Evolutionary conservation across 2,797 vertebrate genomes (phyloP).

Genomic region (Alca torda): DNA sequence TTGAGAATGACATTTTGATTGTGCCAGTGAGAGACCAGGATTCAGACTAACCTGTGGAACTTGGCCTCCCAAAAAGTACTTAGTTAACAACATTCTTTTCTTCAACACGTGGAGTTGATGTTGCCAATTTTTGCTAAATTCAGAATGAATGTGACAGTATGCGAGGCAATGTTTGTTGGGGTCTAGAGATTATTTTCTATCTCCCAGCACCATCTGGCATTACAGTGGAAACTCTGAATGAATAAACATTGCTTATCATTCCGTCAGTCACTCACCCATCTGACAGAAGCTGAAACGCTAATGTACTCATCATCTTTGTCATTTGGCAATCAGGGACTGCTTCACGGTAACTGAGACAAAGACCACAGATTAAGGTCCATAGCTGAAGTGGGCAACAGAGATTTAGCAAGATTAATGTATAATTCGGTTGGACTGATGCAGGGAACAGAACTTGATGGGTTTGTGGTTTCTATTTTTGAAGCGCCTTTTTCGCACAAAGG

Average conservation of each 20-base stretch:
- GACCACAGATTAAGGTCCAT: neutral
- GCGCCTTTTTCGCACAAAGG: neutral
- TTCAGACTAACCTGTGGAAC: neutral
- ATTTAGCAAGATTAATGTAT: neutral
- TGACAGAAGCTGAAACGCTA: neutral
- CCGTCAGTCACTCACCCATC: slow-evolving; percentile 14
- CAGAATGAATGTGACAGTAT: neutral
- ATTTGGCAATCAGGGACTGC: neutral
- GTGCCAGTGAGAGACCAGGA: neutral
- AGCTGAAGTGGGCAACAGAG: neutral
- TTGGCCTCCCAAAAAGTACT: neutral
- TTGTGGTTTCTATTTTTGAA: neutral
- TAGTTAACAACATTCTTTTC: neutral
- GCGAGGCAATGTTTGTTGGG: neutral
- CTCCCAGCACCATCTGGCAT: slow-evolving; percentile 25
- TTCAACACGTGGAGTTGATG: neutral
- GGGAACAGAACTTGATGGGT: neutral
- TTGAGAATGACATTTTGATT: fast-evolving
- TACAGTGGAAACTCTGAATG: neutral
- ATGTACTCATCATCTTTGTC: neutral
- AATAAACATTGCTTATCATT: slow-evolving; percentile 4
- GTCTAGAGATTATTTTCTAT: neutral
- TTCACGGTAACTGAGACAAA: neutral
- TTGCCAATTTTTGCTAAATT: neutral
- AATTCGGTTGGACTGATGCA: neutral